Evolutionary conservation across 30 jellyfish, hydroid and myxozoan genomes (phyloP).

Genomic region (Haliclystus octoradiatus): DNA sequence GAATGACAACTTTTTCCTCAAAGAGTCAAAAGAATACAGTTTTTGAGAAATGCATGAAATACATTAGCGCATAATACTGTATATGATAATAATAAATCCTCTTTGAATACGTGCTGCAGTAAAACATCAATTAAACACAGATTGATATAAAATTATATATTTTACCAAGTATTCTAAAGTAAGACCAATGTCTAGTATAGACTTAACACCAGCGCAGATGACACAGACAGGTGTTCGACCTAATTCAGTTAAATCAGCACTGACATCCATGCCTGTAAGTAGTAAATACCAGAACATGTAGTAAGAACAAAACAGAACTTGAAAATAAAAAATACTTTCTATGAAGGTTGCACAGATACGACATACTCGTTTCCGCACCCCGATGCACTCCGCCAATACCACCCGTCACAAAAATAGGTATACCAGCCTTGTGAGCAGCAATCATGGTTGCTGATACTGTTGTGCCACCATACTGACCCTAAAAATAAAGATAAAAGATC

Average conservation of each 20-base stretch:
- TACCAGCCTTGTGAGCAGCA: slow-evolving; percentile 85
- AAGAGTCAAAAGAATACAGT: too few species aligned
- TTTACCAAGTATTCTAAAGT: slow-evolving; percentile 89
- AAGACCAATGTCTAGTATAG: slow-evolving; percentile 75
- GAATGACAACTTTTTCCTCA: too few species aligned
- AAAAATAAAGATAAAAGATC: not conserved
- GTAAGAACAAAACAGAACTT: not conserved
- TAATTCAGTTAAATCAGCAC: slow-evolving; percentile 94
- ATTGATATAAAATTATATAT: too few species aligned
- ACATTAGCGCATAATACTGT: too few species aligned
- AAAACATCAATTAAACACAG: not conserved
- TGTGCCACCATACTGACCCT: slow-evolving; percentile 93
- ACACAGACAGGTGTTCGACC: slow-evolving; percentile 91
- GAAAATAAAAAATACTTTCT: not conserved
- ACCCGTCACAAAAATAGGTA: slow-evolving; percentile 90
- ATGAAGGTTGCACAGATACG: too few species aligned
- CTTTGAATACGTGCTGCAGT: not conserved
- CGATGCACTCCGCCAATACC: slow-evolving; percentile 98
- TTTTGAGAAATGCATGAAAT: too few species aligned
- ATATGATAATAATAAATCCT: too few species aligned
- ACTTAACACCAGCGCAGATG: slow-evolving; percentile 90
- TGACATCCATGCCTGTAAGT: slow-evolving; percentile 64
- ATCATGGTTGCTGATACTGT: slow-evolving; percentile 96
- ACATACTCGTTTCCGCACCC: too few species aligned
- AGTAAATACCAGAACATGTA: not conserved